These are phyloP conservation scores for Chaetorhynchus papuensis DNA, from an alignment of 2,113 vertebrate genomes.

Conservation along the genomic window DNA sequence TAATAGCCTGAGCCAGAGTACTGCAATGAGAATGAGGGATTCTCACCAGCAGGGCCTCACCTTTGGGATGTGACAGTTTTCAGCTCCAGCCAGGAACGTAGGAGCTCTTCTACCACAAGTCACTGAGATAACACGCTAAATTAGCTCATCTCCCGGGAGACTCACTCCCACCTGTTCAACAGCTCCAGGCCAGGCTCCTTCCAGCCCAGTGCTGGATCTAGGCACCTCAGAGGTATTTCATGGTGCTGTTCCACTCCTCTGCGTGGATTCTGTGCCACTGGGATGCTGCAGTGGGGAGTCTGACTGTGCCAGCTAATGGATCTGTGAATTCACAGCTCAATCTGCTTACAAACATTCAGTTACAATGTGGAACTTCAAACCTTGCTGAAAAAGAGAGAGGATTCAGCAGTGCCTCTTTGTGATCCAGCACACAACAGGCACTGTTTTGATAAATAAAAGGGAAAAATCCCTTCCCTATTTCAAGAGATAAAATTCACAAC, in stretches of 20 bases:
- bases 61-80: background rate
- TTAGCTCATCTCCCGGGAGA: slow-evolving; percentile 27
- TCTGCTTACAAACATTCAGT: background rate
- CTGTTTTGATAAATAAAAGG: background rate
- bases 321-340: background rate
- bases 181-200: background rate
- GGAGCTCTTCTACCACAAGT: slow-evolving; percentile 14
- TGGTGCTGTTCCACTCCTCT: background rate
- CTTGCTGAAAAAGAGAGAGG: background rate
- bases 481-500: background rate
- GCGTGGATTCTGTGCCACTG: background rate
- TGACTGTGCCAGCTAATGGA: background rate
- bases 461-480: background rate
- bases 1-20: background rate
- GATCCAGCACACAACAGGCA: background rate
- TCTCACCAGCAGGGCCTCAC: background rate
- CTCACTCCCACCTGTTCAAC: slow-evolving; percentile 2
- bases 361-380: background rate
- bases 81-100: background rate
- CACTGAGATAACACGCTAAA: background rate
- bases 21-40: background rate
- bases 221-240: background rate
- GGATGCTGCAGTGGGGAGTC: background rate
- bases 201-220: background rate
- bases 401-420: background rate